Evolutionary conservation across 2,113 vertebrate genomes (phyloP), one percentile per base, ranked within the genome.

Genomic region (Mungos mungo): DNA sequence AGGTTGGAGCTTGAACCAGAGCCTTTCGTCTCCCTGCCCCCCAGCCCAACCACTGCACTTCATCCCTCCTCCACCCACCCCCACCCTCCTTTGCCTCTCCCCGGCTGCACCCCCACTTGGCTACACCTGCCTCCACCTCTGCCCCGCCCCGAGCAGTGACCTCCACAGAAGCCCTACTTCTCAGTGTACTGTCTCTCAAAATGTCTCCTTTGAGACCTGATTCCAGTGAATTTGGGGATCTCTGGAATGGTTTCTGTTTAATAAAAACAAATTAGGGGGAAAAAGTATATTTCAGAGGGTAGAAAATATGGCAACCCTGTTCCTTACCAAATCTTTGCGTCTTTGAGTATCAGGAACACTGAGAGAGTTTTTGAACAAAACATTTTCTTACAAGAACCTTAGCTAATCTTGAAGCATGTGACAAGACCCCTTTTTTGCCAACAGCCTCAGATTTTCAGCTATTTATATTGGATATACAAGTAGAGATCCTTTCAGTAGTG

Each of bases 351-450:
- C 52, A 91, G 85, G 57, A 66, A 85, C 19, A 94, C 11, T 45
- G 77, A 76, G 45, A 68, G 50, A 84, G 7, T 94, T 94, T 95
- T 68, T 33, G 79, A 85, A 76, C 7, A 71, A 80, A 76, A 54
- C 18, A 31, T 35, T 71, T 83, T 63, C 71, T 84, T 88, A 35
- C 1, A 41, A 72, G n/a, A 90, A 77, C 6, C 47, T 54, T 92
- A 38, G 84, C 66, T 89, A 33, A 65, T 77, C 94, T 57, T 29
- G 80, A 77, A 95, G 94, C n/a, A 87, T 72, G 95, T n/a, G 35
- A 35, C 68, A 35, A 84, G 69, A 45, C 19, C 45, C 15, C 23
- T 29, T 38, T 88, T 79, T 16, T 88, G 60, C 19, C 25, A 84
- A 89, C 19, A 91, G 13, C 5, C 76, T 97, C 38, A 88, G 69